Evolutionary conservation across 2,888 invertebrate species (phyloP), one percentile per base, ranked within the genome.

Genomic region (Dynastes tityus): DNA sequence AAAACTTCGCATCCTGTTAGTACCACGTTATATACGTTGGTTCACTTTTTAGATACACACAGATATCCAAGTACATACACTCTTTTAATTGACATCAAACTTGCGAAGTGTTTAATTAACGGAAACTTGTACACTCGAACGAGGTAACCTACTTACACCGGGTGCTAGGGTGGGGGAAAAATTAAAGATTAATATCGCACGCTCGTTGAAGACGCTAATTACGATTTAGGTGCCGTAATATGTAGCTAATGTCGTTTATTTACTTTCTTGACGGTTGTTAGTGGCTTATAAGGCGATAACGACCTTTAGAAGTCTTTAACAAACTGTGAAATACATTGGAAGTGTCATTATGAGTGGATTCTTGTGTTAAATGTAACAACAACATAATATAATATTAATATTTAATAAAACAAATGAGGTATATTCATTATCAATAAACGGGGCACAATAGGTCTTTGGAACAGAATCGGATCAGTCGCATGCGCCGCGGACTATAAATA

Each of bases 161-260:
- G 2, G 2, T 11, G 45, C 9, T 45, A 45, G 45, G 8, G 45
- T 2, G 45, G 45, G 8, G 22, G 40, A 40, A 45, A 67, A 22
- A 67, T 67, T 67, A 45, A 67, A 67, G 65, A 67, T 67, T 67
- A 67, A 67, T 67, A 67, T 67, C 65, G 16, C n/a, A 9, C 65
- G 22, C 65, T 58, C 22, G 6, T 22, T 67, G 65, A 49, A 67
- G 45, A 22, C 45, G 2, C 40, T 49, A 45, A 67, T 67, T 67
- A 67, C 40, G 16, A 37, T 37, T 40, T 22, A 9, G 45, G 45
- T 40, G 16, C n/a, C 65, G 45, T 45, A 67, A 45, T 49, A 67
- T 5, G 22, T 45, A 11, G 45, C 45, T 45, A 45, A 45, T 45
- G 1, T 45, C 8, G 11, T 45, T 6, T 45, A 45, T 58, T 58